phyloP scores from a whole-genome alignment of 2,113 vertebrate genomes.

The Alouatta palliata region DNA sequence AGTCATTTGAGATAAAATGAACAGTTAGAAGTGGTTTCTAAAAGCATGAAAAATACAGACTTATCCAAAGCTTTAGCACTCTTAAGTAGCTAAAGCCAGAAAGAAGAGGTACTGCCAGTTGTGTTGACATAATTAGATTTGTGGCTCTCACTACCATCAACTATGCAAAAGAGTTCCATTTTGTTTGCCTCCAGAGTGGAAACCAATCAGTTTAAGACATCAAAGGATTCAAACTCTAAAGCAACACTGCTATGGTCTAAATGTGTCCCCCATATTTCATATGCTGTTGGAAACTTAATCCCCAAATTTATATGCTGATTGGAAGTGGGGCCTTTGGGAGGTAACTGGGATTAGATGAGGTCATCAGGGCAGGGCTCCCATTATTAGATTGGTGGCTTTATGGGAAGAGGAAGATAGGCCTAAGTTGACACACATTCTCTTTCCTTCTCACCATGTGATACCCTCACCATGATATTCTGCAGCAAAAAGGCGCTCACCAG shows the following conservation, averaged over 20 bases:
- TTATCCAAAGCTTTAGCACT: background rate
- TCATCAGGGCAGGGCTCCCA: background rate
- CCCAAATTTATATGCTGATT: background rate
- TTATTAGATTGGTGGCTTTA: background rate
- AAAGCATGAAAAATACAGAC: background rate
- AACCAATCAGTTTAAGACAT: background rate
- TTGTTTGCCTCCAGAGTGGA: background rate
- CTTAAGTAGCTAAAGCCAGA: background rate
- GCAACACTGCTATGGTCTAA: background rate
- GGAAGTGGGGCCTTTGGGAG: background rate
- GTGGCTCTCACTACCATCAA: background rate
- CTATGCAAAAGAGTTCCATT: background rate
- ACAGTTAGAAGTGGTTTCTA: slow-evolving; percentile 6
- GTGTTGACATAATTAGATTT: background rate
- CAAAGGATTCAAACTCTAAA: background rate
- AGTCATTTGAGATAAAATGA: background rate
- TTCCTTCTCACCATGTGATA: background rate
- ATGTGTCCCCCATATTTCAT: background rate
- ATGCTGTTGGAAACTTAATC: background rate
- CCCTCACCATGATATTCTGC: background rate
- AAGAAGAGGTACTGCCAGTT: background rate
- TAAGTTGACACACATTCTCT: background rate
- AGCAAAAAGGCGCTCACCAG: background rate
- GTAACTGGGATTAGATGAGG: background rate
- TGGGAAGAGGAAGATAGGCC: background rate